Evolutionary conservation across 2,797 vertebrate species (phyloP), one percentile per base, ranked within the genome.

Genomic region (Prunella strophiata): DNA sequence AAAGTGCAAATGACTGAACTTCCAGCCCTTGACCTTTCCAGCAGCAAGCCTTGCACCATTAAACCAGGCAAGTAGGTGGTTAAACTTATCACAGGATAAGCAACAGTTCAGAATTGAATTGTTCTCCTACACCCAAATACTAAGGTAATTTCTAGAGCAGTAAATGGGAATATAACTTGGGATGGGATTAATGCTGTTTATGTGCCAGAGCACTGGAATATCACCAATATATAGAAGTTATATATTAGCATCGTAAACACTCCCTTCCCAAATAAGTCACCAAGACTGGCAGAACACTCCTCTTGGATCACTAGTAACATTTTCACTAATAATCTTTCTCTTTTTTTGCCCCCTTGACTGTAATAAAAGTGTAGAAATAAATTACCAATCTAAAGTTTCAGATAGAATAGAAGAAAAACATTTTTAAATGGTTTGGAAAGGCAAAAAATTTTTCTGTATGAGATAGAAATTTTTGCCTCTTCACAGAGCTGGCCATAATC

Each of bases 301-400:
- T 91, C 71, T 97, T 96, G 94, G 91, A 95, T 93, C 94, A 88
- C 81, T 85, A 90, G 89, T 94, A 96, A 95, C 79, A 80, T 93
- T 96, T 95, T 96, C 88, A 95, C 82, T 93, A 66, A 94, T 81
- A n/a, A 25, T 75, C 79, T 45, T 89, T 81, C 70, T 42, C 76
- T 95, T 95, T 90, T 91, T 97, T 97, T 92, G 79, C 76, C 81
- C 92, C 87, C 83, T 93, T 21, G 47, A 66, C 86, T 96, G 90
- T 85, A 96, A 95, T 95, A 96, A 91, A 96, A 96, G 62, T 86
- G 43, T 77, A 85, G 89, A 93, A 96, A 93, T 96, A 94, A 96
- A 82, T 96, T 43, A 87, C 78, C 68, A 45, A 43, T 70, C 50
- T 93, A 92, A 94, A 78, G 18, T 87, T 94, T 95, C 89, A 95